Evolutionary conservation across 2,888 invertebrate species (phyloP), one percentile per base, ranked within the genome.

Genomic region (Caenorhabditis sulstoni): DNA sequence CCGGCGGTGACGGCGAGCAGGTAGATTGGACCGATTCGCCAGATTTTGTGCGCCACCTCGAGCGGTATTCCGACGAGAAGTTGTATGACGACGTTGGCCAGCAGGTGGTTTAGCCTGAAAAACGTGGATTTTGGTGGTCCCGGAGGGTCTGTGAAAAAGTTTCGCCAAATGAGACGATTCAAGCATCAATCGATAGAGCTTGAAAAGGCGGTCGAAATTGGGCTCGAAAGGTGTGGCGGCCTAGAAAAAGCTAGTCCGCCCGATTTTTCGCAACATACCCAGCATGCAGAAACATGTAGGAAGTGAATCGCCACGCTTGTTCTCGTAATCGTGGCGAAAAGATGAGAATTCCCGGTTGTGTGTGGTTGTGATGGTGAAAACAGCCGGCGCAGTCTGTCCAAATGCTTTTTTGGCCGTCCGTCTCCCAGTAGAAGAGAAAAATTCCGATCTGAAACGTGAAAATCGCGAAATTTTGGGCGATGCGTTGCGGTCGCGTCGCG

Each of bases 221-320:
- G n/a, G n/a, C n/a, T n/a, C n/a, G n/a, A n/a, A n/a, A n/a, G n/a
- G n/a, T n/a, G n/a, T n/a, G n/a, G n/a, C n/a, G n/a, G n/a, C n/a
- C n/a, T n/a, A n/a, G n/a, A 29, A 29, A 29, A 29, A 29, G 29
- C n/a, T n/a, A n/a, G n/a, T n/a, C n/a, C n/a, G n/a, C n/a, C n/a
- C n/a, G n/a, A n/a, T n/a, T n/a, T n/a, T n/a, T n/a, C n/a, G n/a
- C n/a, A 20, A 55, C 75, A 23, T 11, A 83, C 83, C 86, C 86
- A 3, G 81, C 80, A 52, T 86, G 86, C 12, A 86, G 65, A 2
- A 86, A 79, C 71, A 79, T 97, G 90, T 99, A 99, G 0, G 95
- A 94, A 55, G 96, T 88, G 91, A 94, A 98, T 87, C 98, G 93
- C 98, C 98, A 99, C 0, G 94, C 94, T 92, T 99, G 95, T 66